Evolutionary conservation across 2,797 vertebrate genomes (phyloP).

Genomic region (Chrysocyon brachyurus): DNA sequence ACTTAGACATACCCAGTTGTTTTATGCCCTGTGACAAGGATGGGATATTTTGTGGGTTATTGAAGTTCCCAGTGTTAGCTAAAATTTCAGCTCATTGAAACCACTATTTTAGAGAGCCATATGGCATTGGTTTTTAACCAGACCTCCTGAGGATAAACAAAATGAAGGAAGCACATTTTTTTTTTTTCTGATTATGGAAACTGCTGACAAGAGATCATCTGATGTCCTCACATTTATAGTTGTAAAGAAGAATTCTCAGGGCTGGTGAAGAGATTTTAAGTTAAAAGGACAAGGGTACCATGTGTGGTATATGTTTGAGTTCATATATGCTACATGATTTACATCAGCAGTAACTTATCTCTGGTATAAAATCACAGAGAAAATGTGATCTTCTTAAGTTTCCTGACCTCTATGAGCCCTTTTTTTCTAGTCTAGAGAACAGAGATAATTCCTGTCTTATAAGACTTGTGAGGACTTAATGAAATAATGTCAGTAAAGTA

Average conservation of each 20-base stretch:
- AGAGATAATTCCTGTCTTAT: background rate
- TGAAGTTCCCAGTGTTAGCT: background rate
- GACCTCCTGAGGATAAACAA: conserved; percentile 46
- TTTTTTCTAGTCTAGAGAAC: background rate
- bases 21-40: background rate
- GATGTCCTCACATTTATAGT: background rate
- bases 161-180: background rate
- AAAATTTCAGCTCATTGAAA: conserved; percentile 16
- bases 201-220: background rate
- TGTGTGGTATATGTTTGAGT: background rate
- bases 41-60: background rate
- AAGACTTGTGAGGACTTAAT: background rate
- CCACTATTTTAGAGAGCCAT: background rate
- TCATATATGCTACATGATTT: background rate
- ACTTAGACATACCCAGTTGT: background rate
- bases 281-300: background rate
- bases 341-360: background rate
- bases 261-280: background rate
- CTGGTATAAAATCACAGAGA: background rate
- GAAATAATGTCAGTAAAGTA: background rate
- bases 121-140: conserved; percentile 2
- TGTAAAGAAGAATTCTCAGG: background rate
- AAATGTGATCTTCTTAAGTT: background rate
- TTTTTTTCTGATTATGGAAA: conserved; percentile 24
- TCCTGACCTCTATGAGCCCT: background rate